phyloP scores from a whole-genome alignment of 2,113 vertebrate genomes.

The Atrichornis clamosus region DNA sequence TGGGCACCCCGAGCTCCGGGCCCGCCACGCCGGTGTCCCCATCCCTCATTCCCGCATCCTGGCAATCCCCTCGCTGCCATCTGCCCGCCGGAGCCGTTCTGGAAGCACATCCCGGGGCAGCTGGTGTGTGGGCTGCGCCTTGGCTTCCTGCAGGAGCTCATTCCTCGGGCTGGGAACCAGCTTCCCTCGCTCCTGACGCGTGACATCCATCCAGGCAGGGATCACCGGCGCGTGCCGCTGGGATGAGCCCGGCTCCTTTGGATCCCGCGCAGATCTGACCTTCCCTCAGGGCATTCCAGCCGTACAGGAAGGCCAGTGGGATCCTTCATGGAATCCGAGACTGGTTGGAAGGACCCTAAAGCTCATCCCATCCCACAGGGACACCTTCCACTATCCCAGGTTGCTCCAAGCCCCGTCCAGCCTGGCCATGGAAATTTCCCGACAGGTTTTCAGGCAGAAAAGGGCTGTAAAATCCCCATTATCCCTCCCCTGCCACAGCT shows the following conservation, averaged over 20 bases:
- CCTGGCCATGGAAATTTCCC: not conserved
- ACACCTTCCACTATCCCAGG: not conserved
- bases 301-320: rapidly evolving
- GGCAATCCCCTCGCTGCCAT: not conserved
- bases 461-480: not conserved
- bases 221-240: rapidly evolving
- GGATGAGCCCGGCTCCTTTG: rapidly evolving
- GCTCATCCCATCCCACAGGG: not conserved
- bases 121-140: not conserved
- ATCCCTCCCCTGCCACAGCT: not conserved
- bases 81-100: not conserved
- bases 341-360: not conserved
- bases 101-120: not conserved
- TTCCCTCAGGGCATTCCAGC: not conserved
- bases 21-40: too few relatives aligned
- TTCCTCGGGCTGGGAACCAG: not conserved
- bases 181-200: not conserved
- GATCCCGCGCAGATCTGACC: not conserved
- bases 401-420: rapidly evolving
- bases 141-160: not conserved
- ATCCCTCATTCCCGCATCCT: not conserved
- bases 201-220: not conserved
- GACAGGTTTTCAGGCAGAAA: not conserved
- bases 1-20: too few relatives aligned
- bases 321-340: not conserved